A percentile compares a stretch with the other conserved stretches of the same genome.
phyloP scores from a whole-genome alignment of 2,888 invertebrate genomes.

The Apamea anceps region DNA sequence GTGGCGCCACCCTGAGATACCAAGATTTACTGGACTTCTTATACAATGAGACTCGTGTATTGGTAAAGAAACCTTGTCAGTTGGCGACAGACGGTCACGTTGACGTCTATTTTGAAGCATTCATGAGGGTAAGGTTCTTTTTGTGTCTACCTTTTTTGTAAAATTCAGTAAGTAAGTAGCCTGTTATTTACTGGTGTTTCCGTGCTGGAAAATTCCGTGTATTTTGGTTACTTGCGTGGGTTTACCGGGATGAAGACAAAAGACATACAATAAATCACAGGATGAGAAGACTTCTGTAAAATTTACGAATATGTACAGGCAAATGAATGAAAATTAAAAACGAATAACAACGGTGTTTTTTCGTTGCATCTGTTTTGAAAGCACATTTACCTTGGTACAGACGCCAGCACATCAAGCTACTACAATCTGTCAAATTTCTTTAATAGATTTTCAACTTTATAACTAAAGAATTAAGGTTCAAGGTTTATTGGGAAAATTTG shows the following conservation, averaged over 20 bases:
- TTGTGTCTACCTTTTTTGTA: slow-evolving; percentile 17
- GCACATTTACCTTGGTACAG: not conserved
- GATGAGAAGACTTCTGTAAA: not conserved
- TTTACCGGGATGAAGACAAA: not conserved
- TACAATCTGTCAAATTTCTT: too few species aligned
- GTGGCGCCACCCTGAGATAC: not conserved
- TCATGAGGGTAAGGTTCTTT: slow-evolving; percentile 59
- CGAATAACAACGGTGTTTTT: not conserved
- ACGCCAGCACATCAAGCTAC: too few species aligned
- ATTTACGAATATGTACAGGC: not conserved
- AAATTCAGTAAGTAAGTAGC: slow-evolving; percentile 2
- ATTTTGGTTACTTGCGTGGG: not conserved
- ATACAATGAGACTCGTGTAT: slow-evolving; percentile 4
- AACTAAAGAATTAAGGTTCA: too few species aligned
- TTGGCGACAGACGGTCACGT: slow-evolving; percentile 44
- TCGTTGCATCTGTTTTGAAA: too few species aligned
- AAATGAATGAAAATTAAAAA: not conserved
- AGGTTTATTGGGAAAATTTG: too few species aligned
- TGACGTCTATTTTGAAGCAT: slow-evolving; percentile 63
- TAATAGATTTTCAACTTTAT: too few species aligned
- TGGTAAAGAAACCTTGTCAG: slow-evolving; percentile 59
- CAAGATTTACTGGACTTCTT: not conserved
- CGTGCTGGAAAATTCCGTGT: slow-evolving; percentile 9
- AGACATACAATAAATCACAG: not conserved
- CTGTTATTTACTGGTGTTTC: slow-evolving; percentile 3